Evolutionary conservation across 2,888 invertebrate species (phyloP).

Genomic region (Pachliopta kotzebuea): DNA sequence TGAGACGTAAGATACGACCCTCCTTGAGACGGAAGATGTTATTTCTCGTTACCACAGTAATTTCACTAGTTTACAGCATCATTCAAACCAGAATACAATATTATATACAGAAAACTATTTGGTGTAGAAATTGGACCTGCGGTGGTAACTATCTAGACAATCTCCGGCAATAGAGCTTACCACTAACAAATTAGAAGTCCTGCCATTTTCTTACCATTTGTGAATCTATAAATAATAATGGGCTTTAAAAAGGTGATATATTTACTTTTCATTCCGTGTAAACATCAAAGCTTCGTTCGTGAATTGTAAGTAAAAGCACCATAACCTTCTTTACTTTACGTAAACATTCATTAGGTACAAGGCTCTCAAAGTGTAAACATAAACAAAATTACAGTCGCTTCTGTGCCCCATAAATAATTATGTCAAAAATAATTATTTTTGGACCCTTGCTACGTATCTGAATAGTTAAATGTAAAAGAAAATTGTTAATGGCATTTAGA

Average conservation of each 20-base stretch:
- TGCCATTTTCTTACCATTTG: no score
- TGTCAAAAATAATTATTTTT: not conserved
- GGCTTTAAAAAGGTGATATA: not conserved
- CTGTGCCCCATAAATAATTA: not conserved
- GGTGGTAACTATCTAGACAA: no score
- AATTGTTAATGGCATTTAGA: not conserved
- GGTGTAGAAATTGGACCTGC: no score
- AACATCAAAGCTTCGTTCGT: not conserved
- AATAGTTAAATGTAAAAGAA: not conserved
- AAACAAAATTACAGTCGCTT: slow-evolving; percentile 1
- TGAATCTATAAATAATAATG: no score
- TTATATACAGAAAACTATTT: no score
- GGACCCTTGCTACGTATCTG: not conserved
- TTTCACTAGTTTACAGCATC: no score
- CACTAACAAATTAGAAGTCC: no score
- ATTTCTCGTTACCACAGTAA: no score
- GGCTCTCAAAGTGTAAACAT: not conserved
- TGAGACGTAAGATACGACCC: no score
- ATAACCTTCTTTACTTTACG: not conserved
- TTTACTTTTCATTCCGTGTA: not conserved
- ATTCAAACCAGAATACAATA: no score
- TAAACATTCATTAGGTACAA: slow-evolving; percentile 11
- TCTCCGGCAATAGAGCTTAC: no score
- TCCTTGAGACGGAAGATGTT: no score
- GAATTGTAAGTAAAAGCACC: not conserved